Base-by-base conservation (phyloP, 2,797 vertebrate species). In the Coreius guichenoti region DNA sequence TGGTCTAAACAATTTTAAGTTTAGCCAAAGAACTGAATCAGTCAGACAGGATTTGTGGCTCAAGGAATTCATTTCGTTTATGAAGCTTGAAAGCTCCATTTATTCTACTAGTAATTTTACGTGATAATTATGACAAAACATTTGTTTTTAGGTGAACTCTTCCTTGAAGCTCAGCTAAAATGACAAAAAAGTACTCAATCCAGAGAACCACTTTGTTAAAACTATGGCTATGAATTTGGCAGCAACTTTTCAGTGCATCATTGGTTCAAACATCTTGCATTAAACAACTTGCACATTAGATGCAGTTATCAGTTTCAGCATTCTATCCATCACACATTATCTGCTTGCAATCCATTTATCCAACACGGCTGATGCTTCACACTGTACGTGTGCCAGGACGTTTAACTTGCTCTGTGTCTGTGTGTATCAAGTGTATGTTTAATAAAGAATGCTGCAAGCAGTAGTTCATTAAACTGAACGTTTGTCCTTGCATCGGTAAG, bases 401-500 rank as follows among this genome's bases (percentile, higher is more conserved):
- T 73, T 77, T 29, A 72, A 79, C 45, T n/a, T 85, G 83, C 83
- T 85, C n/a, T 74, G 75, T 80, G 74, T 77, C 65, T 82, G 67
- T 79, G 73, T 81, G 73, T 82, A 80, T 56, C 21, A 69, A 70
- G 74, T 85, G 69, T 82, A 72, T 61, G 76, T 85, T 87, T 68
- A 75, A 75, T 86, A 88, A 88, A 86, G 80, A 82, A 74, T 29
- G 80, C 80, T 88, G 39, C n/a, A 58, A 65, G 21, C 67, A 58
- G n/a, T 9, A 29, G n/a, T 9, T 31, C 36, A 23, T 19, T n/a
- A 77, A 51, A 82, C 63, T 1, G 16, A 82, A 77, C 84, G 86
- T 63, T 23, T 79, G 75, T 70, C 26, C 36, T 70, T 47, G 49
- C 56, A 56, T 54, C 23, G 14, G 19, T 29, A 70, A 68, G 78